Conservation (phyloP, 2,888 invertebrate genomes). For the Carterocephalus palaemon region DNA sequence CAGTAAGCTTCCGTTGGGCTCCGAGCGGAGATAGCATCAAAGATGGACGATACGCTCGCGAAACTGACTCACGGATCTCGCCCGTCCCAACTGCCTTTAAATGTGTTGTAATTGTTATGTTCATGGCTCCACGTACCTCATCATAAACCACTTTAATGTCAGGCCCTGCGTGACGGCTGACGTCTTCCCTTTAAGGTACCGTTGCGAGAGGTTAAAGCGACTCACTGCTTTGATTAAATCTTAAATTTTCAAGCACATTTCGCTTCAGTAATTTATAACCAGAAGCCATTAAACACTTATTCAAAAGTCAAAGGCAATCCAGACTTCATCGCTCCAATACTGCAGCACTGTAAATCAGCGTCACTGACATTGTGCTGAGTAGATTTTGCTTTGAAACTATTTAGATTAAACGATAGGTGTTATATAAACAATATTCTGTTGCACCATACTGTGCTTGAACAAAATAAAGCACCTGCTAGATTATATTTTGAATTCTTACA, state of each 20-base stretch:
- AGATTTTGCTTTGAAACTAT: too few relatives aligned
- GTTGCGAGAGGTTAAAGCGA: constrained; percentile 9
- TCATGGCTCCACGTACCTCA: constrained; percentile 23
- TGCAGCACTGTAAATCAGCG: too few relatives aligned
- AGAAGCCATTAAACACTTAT: too few relatives aligned
- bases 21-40: constrained; percentile 56
- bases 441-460: too few relatives aligned
- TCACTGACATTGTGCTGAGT: too few relatives aligned
- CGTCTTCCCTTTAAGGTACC: constrained; percentile 26
- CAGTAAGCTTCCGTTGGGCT: constrained; percentile 62
- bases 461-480: too few relatives aligned
- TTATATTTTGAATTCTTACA: too few relatives aligned
- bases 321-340: too few relatives aligned
- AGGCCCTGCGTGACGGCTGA: constrained; percentile 10
- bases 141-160: constrained; percentile 29
- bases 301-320: too few relatives aligned
- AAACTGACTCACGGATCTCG: constrained; percentile 53
- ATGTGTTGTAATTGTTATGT: constrained; percentile 31
- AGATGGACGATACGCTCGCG: constrained; percentile 61
- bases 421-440: too few relatives aligned
- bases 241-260: neutral
- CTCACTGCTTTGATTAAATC: constrained; percentile 10
- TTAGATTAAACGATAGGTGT: too few relatives aligned
- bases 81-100: constrained; percentile 22
- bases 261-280: constrained; percentile 4